Evolutionary conservation across 2,113 vertebrate genomes (phyloP), one percentile per base, ranked within the genome.

Genomic region (Salvelinus sp.): DNA sequence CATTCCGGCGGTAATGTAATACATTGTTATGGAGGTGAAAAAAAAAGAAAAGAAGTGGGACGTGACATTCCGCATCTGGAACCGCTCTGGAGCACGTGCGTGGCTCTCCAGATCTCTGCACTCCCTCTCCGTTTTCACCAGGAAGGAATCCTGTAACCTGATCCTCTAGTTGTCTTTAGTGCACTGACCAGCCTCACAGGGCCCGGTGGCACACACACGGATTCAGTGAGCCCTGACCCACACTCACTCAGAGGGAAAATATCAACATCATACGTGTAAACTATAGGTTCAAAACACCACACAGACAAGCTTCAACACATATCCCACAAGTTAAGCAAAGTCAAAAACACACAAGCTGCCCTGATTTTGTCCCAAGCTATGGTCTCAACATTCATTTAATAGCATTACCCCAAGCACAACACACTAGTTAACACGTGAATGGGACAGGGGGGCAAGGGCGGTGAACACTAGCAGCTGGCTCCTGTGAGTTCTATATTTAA

Each of bases 31-130:
- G 69, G 73, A 60, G 83, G 72, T 74, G 2, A 2, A 44, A 2
- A 44, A 44, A 2, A 38, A 44, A 44, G 10, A 2, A 44, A 58
- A 70, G 33, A 82, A 22, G 71, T 50, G 16, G 27, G 47, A 73
- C 75, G 73, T 63, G 89, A 50, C 83, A 90, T 82, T 77, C 79
- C 85, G 86, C 92, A 93, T 92, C 90, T 92, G 92, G 92, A 93
- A 89, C 78, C 84, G 85, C 80, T 93, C 89, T 88, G 77, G 82
- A 78, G 82, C 79, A 88, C 82, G 79, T 83, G 86, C 71, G 78
- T 80, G 66, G 63, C 66, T 22, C 62, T 83, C 78, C 74, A 62
- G 73, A 81, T 79, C 76, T 75, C 58, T 74, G 76, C 83, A 78
- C 81, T 82, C 74, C 74, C 0, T 9, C 0, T 14, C 48, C 12